Conservation (phyloP, 2,113 vertebrate species). For the Aegypius monachus region DNA sequence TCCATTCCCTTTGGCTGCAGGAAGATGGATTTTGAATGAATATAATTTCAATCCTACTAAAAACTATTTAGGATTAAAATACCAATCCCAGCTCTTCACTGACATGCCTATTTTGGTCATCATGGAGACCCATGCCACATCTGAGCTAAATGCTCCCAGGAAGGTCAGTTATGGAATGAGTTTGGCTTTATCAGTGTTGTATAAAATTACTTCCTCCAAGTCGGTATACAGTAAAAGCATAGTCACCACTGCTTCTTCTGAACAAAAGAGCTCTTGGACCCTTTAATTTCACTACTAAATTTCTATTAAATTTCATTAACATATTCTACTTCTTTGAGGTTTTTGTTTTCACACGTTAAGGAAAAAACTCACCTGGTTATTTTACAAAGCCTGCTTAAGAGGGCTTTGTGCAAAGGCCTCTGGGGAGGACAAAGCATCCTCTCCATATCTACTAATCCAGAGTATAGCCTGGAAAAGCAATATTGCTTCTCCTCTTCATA, state of each 20-base stretch:
- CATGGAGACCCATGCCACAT: not conserved
- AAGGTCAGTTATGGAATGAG: not conserved
- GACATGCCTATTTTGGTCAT: not conserved
- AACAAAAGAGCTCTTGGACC: not conserved
- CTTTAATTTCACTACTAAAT: not conserved
- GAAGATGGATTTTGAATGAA: not conserved
- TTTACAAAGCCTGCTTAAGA: conserved; percentile 30
- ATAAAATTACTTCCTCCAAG: not conserved
- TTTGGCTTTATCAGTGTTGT: not conserved
- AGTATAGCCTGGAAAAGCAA: not conserved
- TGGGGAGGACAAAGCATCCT: not conserved
- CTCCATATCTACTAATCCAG: conserved; percentile 33
- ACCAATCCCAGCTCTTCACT: not conserved
- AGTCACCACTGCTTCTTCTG: not conserved
- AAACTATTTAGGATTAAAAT: conserved; percentile 3
- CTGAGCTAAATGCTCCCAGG: not conserved
- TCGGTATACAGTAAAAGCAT: not conserved
- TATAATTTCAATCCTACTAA: not conserved
- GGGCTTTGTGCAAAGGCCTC: not conserved
- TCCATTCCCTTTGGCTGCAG: not conserved
- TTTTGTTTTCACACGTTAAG: not conserved
- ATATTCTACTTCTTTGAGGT: not conserved
- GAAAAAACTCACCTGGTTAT: not conserved
- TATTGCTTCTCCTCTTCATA: not conserved
- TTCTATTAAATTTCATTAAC: not conserved